These are phyloP conservation scores for Falco berigora DNA, from an alignment of 2,797 vertebrate genomes.

Conservation along the genomic window DNA sequence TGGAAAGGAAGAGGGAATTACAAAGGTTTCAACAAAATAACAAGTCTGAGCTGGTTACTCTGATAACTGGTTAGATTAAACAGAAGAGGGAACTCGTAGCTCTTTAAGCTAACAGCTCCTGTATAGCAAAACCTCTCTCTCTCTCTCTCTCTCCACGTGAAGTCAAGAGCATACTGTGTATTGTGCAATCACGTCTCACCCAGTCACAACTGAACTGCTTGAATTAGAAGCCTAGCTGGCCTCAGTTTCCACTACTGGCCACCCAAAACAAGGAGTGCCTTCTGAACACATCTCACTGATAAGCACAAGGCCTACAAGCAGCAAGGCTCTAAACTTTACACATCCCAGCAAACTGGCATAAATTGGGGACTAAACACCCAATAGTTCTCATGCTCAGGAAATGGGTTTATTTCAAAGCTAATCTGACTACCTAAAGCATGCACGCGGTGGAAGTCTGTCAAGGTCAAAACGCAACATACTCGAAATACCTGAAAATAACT, in stretches of 20 bases:
- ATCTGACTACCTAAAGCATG: neutral
- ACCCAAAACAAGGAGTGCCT: neutral
- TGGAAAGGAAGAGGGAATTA: neutral
- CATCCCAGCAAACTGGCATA: neutral
- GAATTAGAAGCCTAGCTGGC: neutral
- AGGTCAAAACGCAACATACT: neutral
- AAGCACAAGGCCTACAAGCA: neutral
- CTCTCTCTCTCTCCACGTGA: neutral
- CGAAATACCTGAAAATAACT: neutral
- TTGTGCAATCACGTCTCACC: neutral
- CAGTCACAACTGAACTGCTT: neutral
- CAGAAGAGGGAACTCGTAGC: no score
- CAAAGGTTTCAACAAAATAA: neutral
- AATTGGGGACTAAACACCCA: fast-evolving
- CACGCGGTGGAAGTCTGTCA: neutral
- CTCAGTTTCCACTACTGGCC: neutral
- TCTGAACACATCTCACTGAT: neutral
- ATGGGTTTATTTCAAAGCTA: neutral
- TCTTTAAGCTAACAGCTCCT: neutral
- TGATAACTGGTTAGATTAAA: neutral
- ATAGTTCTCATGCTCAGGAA: neutral
- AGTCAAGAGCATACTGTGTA: constrained; percentile 8
- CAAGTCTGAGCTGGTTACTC: neutral
- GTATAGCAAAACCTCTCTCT: neutral
- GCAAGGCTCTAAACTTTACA: neutral